These are phyloP conservation scores for Cyprinodon variegatus DNA, from an alignment of 2,113 vertebrate genomes.

Conservation along the genomic window DNA sequence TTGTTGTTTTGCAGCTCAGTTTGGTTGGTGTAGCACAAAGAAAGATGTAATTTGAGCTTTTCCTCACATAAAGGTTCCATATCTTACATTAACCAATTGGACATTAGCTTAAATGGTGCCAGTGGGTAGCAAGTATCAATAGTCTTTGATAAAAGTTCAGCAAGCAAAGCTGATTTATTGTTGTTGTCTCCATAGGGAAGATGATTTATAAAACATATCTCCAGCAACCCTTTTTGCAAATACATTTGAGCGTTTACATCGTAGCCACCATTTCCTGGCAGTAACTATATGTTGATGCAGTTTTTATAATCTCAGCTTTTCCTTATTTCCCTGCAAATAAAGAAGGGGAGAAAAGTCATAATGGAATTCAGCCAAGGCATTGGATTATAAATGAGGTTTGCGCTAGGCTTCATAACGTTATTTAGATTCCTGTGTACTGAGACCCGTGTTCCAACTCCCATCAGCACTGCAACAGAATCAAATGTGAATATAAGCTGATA, in stretches of 20 bases:
- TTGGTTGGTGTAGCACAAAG: slow-evolving; percentile 28
- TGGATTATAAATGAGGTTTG: slow-evolving; percentile 99
- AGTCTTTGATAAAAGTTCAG: slow-evolving; percentile 66
- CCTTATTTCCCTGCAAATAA: slow-evolving; percentile 88
- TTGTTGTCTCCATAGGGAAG: slow-evolving; percentile 54
- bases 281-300: slow-evolving; percentile 70
- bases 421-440: slow-evolving; percentile 96
- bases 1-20: slow-evolving; percentile 31
- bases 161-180: slow-evolving; percentile 64
- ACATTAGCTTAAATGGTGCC: slow-evolving; percentile 50
- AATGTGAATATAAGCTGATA: slow-evolving; percentile 97
- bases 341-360: slow-evolving; percentile 83
- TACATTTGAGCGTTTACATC: slow-evolving; percentile 49
- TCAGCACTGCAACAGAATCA: slow-evolving; percentile 95
- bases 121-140: slow-evolving; percentile 61
- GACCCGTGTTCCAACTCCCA: slow-evolving; percentile 95
- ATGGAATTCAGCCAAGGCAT: slow-evolving; percentile 94
- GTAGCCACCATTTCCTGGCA: slow-evolving; percentile 52
- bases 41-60: slow-evolving; percentile 53
- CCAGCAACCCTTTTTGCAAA: slow-evolving; percentile 66
- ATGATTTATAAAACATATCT: slow-evolving; percentile 72
- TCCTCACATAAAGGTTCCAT: slow-evolving; percentile 29
- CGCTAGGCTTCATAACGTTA: slow-evolving; percentile 93
- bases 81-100: slow-evolving; percentile 53
- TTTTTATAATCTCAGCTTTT: slow-evolving; percentile 79